Percentiles rank a stretch among this genome's conserved stretches.
These are phyloP conservation scores for Rhyacichthys aspro DNA, from an alignment of 2,797 vertebrate species.

Conservation along the genomic window DNA sequence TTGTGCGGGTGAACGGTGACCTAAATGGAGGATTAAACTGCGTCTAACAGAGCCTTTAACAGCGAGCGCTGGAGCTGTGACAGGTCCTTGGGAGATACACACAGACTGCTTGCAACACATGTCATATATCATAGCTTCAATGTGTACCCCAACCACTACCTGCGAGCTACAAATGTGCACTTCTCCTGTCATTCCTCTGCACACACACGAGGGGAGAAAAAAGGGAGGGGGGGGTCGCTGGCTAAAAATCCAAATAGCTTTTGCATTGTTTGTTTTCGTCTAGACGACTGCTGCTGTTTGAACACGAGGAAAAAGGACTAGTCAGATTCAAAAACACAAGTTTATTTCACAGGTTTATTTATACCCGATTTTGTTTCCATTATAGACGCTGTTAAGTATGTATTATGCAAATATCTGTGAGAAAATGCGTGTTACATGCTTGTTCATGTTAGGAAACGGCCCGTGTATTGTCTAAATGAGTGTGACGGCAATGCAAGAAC, in stretches of 20 bases:
- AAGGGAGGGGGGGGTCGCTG: conserved; percentile 16
- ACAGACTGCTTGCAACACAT: conserved; percentile 83
- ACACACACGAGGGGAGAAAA: conserved; percentile 51
- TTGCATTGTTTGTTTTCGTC: conserved; percentile 74
- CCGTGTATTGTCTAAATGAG: conserved; percentile 13
- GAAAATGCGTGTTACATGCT: conserved; percentile 15
- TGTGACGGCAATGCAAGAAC: conserved; percentile 7
- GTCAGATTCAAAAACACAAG: conserved; percentile 55
- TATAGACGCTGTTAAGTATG: conserved; percentile 23
- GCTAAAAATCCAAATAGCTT: conserved; percentile 71
- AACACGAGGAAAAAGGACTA: conserved; percentile 40
- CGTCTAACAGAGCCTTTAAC: conserved; percentile 75
- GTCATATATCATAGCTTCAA: conserved; percentile 85
- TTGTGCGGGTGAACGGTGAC: conserved; percentile 65
- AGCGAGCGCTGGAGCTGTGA: conserved; percentile 73
- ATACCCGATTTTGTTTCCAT: conserved; percentile 24
- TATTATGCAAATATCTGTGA: conserved; percentile 35
- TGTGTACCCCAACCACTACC: conserved; percentile 80
- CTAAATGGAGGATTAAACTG: conserved; percentile 79
- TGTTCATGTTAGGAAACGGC: conserved; percentile 20
- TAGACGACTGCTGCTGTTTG: conserved; percentile 46
- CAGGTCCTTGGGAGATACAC: conserved; percentile 82
- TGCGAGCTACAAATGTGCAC: conserved; percentile 82
- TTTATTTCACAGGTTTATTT: conserved; percentile 15
- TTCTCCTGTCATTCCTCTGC: conserved; percentile 74